phyloP scores from a whole-genome alignment of 1,140 invertebrate species.

The Macrobrachium nipponense region DNA sequence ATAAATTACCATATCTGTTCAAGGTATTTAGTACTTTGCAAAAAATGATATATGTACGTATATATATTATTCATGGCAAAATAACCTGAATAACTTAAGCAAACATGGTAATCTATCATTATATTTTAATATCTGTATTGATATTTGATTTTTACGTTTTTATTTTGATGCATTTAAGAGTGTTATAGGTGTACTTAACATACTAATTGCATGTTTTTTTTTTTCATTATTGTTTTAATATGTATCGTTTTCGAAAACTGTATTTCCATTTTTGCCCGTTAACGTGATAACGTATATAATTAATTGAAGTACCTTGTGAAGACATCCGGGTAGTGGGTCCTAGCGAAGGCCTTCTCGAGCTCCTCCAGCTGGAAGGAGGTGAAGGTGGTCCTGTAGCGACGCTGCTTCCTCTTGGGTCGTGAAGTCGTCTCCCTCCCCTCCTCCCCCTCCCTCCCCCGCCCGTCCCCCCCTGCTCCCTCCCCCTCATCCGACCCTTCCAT shows the following conservation, averaged over 20 bases:
- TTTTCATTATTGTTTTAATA: too few relatives aligned
- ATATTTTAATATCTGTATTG: too few relatives aligned
- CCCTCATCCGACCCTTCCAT: slow-evolving; percentile 33
- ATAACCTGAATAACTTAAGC: too few relatives aligned
- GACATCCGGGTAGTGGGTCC: slow-evolving; percentile 53
- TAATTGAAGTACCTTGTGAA: slow-evolving; percentile 34
- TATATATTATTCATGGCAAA: neutral
- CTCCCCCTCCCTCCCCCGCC: slow-evolving; percentile 20
- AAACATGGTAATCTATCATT: too few relatives aligned
- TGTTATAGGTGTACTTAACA: too few relatives aligned
- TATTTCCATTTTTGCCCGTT: too few relatives aligned
- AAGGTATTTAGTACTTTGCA: too few relatives aligned
- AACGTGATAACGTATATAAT: too few relatives aligned
- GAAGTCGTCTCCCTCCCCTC: slow-evolving; percentile 47
- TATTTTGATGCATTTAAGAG: neutral
- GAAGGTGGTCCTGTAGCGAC: slow-evolving; percentile 51
- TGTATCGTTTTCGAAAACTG: too few relatives aligned
- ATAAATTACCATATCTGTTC: too few relatives aligned
- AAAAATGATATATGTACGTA: neutral
- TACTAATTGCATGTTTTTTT: too few relatives aligned
- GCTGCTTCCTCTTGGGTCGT: slow-evolving; percentile 55
- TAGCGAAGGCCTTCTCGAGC: slow-evolving; percentile 50
- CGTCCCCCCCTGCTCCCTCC: slow-evolving; percentile 8
- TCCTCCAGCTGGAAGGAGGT: slow-evolving; percentile 55
- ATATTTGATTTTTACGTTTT: too few relatives aligned